Conservation (phyloP, 1,140 invertebrate species). For the Littorina saxatilis region DNA sequence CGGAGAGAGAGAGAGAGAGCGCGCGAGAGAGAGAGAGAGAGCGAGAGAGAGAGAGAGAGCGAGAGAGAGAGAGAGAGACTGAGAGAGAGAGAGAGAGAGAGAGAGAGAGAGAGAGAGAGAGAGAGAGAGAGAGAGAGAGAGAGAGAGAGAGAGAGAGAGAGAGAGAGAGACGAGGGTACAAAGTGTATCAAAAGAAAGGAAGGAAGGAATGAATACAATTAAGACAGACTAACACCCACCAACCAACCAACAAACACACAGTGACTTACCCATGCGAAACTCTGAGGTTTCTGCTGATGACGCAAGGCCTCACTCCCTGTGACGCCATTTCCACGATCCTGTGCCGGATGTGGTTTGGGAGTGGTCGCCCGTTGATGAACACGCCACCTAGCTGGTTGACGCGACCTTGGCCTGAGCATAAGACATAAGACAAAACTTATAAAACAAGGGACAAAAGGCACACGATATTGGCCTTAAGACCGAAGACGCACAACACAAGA, state of each 20-base stretch:
- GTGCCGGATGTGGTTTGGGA: slow-evolving; percentile 95
- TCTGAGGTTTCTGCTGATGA: slow-evolving; percentile 93
- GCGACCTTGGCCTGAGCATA: slow-evolving; percentile 78
- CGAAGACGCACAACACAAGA: too few relatives aligned
- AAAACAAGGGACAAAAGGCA: too few relatives aligned
- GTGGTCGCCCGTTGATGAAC: slow-evolving; percentile 96
- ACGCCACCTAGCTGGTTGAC: slow-evolving; percentile 99
- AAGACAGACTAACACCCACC: too few relatives aligned
- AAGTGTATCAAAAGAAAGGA: background rate
- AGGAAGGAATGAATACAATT: too few relatives aligned
- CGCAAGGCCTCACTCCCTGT: slow-evolving; percentile 94
- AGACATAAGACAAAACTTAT: background rate
- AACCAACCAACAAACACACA: too few relatives aligned
- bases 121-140: slow-evolving; percentile 1
- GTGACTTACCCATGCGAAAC: slow-evolving; percentile 87
- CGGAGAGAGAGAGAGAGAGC: background rate
- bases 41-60: background rate
- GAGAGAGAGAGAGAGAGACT: background rate
- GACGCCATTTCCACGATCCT: slow-evolving; percentile 97
- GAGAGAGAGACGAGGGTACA: background rate
- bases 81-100: background rate
- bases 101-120: slow-evolving; percentile 6
- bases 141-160: background rate
- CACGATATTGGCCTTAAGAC: too few relatives aligned
- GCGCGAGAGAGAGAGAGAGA: background rate